Conservation (phyloP, 2,797 vertebrate species). For the Sebastes hubbsi region DNA sequence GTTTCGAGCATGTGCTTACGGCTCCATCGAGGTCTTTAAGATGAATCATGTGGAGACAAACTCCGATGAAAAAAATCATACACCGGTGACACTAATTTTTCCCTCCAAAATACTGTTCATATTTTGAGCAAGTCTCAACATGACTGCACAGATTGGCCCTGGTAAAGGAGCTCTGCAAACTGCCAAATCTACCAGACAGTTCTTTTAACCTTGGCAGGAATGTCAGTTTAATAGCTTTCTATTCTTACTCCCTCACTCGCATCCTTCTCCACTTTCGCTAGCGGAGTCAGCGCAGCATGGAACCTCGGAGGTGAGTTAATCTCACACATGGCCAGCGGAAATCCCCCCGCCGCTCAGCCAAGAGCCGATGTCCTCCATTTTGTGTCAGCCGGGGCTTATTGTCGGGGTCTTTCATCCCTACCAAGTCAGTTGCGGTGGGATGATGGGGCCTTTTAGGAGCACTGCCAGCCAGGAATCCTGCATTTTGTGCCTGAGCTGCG, state of each 20-base stretch:
- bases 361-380: conserved; percentile 55
- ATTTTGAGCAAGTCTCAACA: neutral
- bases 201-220: conserved; percentile 48
- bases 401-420: conserved; percentile 49
- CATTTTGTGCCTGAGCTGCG: conserved; percentile 39
- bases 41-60: neutral
- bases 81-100: neutral
- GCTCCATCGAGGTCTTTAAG: conserved; percentile 18
- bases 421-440: conserved; percentile 35
- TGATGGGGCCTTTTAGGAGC: conserved; percentile 38
- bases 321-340: conserved; percentile 55
- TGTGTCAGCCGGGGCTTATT: conserved; percentile 48
- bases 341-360: conserved; percentile 45
- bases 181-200: conserved; percentile 29
- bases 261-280: conserved; percentile 18
- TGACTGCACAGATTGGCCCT: neutral
- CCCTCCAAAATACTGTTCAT: conserved; percentile 6
- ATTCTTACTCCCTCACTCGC: conserved; percentile 13
- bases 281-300: conserved; percentile 44
- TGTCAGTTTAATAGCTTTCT: conserved; percentile 41
- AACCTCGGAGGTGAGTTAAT: conserved; percentile 59
- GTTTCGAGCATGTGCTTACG: conserved; percentile 3
- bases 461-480: conserved; percentile 20
- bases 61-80: neutral
- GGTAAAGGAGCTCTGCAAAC: neutral